A percentile compares a stretch with the other conserved stretches of the same genome.
Conservation (phyloP, 2,797 vertebrate species). For the Mastacembelus armatus region DNA sequence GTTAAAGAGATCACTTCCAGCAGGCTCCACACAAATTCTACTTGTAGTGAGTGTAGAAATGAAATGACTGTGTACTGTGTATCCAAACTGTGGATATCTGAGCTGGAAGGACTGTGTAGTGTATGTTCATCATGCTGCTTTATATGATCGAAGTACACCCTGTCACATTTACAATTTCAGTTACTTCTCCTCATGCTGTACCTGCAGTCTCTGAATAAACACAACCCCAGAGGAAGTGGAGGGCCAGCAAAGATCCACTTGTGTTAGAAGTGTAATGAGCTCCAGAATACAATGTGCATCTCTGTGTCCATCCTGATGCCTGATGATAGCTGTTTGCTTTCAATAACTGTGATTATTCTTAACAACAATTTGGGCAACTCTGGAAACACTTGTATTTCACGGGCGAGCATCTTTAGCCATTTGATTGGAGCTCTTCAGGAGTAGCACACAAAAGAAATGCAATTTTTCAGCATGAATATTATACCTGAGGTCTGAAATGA, state of each 20-base stretch:
- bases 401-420: slow-evolving; percentile 32
- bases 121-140: not conserved
- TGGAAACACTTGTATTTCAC: slow-evolving; percentile 49
- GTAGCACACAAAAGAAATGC: slow-evolving; percentile 61
- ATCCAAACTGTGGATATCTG: not conserved
- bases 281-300: slow-evolving; percentile 9
- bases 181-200: slow-evolving; percentile 15
- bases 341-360: slow-evolving; percentile 58
- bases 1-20: slow-evolving; percentile 10
- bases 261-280: slow-evolving; percentile 14
- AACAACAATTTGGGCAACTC: slow-evolving; percentile 52
- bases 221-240: slow-evolving; percentile 19
- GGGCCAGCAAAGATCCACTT: slow-evolving; percentile 20
- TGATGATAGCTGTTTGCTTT: slow-evolving; percentile 34
- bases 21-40: not conserved
- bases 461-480: slow-evolving; percentile 67
- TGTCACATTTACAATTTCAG: slow-evolving; percentile 14
- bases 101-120: not conserved
- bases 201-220: slow-evolving; percentile 1
- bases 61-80: no score
- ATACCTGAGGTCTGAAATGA: slow-evolving; percentile 68
- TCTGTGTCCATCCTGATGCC: slow-evolving; percentile 15
- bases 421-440: slow-evolving; percentile 56
- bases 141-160: slow-evolving; percentile 2
- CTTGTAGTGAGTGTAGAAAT: not conserved